Percentiles rank a stretch among this genome's conserved stretches.
Evolutionary conservation across 2,888 invertebrate genomes (phyloP).

Genomic region (Rosalia funebris): DNA sequence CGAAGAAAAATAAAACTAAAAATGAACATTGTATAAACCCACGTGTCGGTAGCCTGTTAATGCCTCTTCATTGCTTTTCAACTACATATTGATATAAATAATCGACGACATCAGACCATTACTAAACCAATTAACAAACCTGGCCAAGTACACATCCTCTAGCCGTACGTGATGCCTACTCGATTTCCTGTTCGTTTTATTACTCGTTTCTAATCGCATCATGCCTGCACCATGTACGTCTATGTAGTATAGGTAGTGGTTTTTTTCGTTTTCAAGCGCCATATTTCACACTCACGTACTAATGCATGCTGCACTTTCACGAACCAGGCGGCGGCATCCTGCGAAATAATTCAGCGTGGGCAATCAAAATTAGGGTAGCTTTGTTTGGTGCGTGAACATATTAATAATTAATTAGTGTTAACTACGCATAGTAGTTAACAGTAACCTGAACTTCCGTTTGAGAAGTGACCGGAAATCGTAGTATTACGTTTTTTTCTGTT

Average conservation of each 20-base stretch:
- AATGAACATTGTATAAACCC: too few relatives aligned
- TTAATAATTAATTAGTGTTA: not conserved
- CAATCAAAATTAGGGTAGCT: constrained; percentile 2
- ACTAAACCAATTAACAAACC: not conserved
- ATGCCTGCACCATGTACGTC: constrained; percentile 3
- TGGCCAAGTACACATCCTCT: constrained; percentile 44
- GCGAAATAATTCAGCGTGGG: constrained; percentile 1
- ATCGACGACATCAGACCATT: too few relatives aligned
- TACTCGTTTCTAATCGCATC: constrained; percentile 28
- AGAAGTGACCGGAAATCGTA: too few relatives aligned
- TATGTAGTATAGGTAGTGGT: not conserved
- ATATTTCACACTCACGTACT: not conserved
- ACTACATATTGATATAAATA: too few relatives aligned
- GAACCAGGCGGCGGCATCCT: not conserved
- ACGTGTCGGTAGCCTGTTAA: too few relatives aligned
- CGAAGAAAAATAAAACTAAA: too few relatives aligned
- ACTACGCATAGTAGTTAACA: too few relatives aligned
- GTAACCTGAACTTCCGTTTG: too few relatives aligned
- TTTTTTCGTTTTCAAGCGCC: not conserved
- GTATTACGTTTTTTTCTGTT: too few relatives aligned
- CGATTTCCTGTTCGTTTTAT: constrained; percentile 49
- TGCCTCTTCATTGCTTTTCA: too few relatives aligned
- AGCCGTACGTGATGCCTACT: constrained; percentile 52
- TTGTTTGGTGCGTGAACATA: not conserved
- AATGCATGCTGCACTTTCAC: not conserved